A percentile compares a stretch with the other conserved stretches of the same genome.
Conservation (phyloP, 1,140 invertebrate genomes). For the Drosophila prosaltans region DNA sequence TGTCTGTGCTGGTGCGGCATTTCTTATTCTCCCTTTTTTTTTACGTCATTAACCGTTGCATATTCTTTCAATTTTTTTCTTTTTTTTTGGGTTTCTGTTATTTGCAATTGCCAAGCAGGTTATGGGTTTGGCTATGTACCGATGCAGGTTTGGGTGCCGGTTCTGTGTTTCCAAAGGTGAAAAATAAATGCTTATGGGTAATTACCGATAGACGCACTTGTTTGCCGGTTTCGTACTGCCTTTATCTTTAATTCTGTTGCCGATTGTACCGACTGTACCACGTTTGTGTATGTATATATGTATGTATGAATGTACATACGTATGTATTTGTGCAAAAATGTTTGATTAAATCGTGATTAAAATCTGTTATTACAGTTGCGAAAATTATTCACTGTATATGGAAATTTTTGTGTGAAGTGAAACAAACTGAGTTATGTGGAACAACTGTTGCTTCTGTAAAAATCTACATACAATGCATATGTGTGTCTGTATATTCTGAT, state of each 20-base stretch:
- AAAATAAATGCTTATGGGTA: not conserved
- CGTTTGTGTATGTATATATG: not conserved
- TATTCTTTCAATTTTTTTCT: slow-evolving; percentile 16
- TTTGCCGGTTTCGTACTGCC: slow-evolving; percentile 4
- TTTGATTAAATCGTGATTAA: slow-evolving; percentile 4
- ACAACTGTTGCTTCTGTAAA: slow-evolving; percentile 30
- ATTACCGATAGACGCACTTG: slow-evolving; percentile 5
- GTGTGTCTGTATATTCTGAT: not conserved
- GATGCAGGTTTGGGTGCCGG: not conserved
- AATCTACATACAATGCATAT: not conserved
- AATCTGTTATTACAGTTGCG: not conserved
- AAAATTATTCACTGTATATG: not conserved
- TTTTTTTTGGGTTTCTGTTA: not conserved
- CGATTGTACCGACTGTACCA: slow-evolving; percentile 3
- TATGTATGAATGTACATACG: not conserved
- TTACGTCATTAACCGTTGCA: slow-evolving; percentile 57
- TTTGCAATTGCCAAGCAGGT: not conserved
- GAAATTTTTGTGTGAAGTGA: slow-evolving; percentile 1
- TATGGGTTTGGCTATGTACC: not conserved
- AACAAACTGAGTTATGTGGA: slow-evolving; percentile 3
- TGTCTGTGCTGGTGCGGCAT: slow-evolving; percentile 9
- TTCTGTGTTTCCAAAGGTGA: not conserved
- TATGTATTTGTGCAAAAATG: not conserved
- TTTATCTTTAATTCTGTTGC: slow-evolving; percentile 1
- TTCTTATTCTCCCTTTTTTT: slow-evolving; percentile 21